Evolutionary conservation across 2,797 vertebrate genomes (phyloP), one percentile per base, ranked within the genome.

Genomic region (Microctenopoma stevenorrisi): DNA sequence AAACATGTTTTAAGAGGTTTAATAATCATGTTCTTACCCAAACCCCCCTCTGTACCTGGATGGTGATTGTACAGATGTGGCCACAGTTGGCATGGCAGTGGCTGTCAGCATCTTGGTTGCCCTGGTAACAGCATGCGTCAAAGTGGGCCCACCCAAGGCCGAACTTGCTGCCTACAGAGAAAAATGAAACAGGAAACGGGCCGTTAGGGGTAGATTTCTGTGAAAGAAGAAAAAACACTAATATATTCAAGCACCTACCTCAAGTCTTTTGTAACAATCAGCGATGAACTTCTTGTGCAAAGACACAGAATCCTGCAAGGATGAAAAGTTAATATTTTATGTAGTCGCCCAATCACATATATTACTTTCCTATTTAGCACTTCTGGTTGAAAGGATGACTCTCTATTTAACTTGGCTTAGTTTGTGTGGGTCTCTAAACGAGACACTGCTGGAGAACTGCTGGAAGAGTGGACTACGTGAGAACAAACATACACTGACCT

Each of bases 201-300:
- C 4, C 43, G 9, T 57, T 14, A 46, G 48, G 15, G 28, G 30
- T 15, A 22, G 22, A 53, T 62, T 57, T 44, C 13, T 52, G 15
- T 16, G 16, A 66, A 50, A 63, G 1, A 4, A 14, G 30, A 48
- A 15, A 67, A 54, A 16, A 12, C 16, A 16, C 2, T 5, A 11
- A 47, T 7, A 12, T 1, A 37, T 55, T 53, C 5, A 3, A 37
- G 25, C 13, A 63, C 94, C 92, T 84, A 99, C 98, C 94, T 99
- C 98, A 70, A 99, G 92, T 87, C 98, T 94, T 54, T 98, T 98
- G 81, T 99, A 99, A 92, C 98, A 99, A 93, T 99, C 98, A 68
- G 98, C 98, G 72, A 99, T 99, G 77, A 99, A 99, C 86, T 99
- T 99, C 93, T 99, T 99, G 93, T 99, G 98, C 86, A 99, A 94